phyloP scores from a whole-genome alignment of 2,888 invertebrate species.

The Caenorhabditis sulstoni region DNA sequence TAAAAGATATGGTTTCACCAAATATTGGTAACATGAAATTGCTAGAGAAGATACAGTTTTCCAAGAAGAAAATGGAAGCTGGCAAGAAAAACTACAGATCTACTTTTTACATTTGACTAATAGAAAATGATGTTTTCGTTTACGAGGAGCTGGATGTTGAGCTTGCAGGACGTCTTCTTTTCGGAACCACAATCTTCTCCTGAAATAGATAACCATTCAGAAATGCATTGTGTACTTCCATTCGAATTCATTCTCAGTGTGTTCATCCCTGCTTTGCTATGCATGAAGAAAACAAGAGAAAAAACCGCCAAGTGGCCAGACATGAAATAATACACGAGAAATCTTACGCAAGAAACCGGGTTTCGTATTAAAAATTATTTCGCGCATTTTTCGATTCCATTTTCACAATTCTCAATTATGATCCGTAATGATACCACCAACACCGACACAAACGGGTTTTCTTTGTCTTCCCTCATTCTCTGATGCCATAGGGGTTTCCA shows the following conservation, averaged over 20 bases:
- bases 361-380: conserved; percentile 28
- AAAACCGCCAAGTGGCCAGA: conserved; percentile 9
- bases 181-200: conserved; percentile 57
- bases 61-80: background rate
- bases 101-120: conserved; percentile 20
- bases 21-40: conserved; percentile 54
- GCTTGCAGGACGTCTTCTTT: conserved; percentile 54
- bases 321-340: background rate
- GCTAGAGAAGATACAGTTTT: conserved; percentile 15
- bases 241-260: conserved; percentile 12
- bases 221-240: background rate
- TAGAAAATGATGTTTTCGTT: background rate
- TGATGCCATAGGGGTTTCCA: background rate
- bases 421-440: conserved; percentile 25
- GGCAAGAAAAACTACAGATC: conserved; percentile 34
- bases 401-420: conserved; percentile 1
- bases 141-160: conserved; percentile 54
- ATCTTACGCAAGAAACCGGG: conserved; percentile 40
- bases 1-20: conserved; percentile 46
- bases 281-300: conserved; percentile 19
- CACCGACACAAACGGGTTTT: conserved; percentile 9
- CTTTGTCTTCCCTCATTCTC: background rate
- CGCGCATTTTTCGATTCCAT: conserved; percentile 27
- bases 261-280: conserved; percentile 27
- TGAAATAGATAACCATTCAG: conserved; percentile 15